phyloP scores from a whole-genome alignment of 2,113 vertebrate species.

The Eudorcas thomsonii region DNA sequence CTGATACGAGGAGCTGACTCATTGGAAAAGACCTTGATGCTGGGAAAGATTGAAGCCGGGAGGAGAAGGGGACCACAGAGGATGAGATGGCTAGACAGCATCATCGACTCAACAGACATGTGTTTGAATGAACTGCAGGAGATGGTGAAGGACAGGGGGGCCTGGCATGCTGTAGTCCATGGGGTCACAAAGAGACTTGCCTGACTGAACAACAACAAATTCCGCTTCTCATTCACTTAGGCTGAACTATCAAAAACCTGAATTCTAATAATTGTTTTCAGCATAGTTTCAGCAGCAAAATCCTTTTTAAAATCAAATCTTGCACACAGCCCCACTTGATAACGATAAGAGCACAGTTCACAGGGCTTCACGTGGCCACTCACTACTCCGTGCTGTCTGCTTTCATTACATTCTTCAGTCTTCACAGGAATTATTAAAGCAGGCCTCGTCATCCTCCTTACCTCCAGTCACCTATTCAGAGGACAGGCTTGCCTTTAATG shows the following conservation, averaged over 20 bases:
- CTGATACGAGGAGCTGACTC: background rate
- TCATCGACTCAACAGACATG: background rate
- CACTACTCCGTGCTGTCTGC: background rate
- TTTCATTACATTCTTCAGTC: background rate
- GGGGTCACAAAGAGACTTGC: background rate
- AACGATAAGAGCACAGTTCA: too few species aligned
- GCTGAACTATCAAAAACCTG: background rate
- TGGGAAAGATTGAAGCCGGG: background rate
- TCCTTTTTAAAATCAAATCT: background rate
- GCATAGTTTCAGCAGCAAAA: background rate
- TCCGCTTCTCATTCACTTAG: background rate
- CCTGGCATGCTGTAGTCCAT: background rate
- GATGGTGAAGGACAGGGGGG: background rate
- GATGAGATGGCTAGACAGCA: background rate
- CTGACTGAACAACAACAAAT: background rate
- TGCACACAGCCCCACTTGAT: too few species aligned
- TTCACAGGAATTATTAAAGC: too few species aligned
- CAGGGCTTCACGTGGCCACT: fast-evolving
- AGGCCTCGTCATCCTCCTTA: too few species aligned
- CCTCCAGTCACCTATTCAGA: background rate
- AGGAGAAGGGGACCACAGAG: background rate
- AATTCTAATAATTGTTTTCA: background rate
- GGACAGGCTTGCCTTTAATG: background rate
- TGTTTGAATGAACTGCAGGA: background rate
- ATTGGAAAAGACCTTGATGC: background rate